A percentile compares a stretch with the other conserved stretches of the same genome.
phyloP scores from a whole-genome alignment of 2,797 vertebrate genomes.

The Leptodactylus fallax region DNA sequence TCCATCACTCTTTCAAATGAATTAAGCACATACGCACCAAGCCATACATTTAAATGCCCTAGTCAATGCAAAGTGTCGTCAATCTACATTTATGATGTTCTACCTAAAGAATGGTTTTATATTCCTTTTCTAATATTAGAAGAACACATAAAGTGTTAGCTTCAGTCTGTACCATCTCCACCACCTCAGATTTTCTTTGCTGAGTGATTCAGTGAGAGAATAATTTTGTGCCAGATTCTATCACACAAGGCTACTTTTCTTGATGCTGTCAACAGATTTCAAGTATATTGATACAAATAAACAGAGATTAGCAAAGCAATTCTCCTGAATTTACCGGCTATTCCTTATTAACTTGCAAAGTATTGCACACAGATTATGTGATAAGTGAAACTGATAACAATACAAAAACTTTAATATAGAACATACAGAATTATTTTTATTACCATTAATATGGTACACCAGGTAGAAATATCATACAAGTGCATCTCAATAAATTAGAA shows the following conservation, averaged over 20 bases:
- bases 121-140: not conserved
- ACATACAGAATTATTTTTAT: no score
- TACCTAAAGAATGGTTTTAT: not conserved
- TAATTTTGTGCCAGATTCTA: not conserved
- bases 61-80: not conserved
- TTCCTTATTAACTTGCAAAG: not conserved
- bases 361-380: not conserved
- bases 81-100: not conserved
- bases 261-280: not conserved
- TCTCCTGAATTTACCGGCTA: not conserved
- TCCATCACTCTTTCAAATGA: not conserved
- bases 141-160: not conserved
- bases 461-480: no score
- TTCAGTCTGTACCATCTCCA: no score
- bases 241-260: constrained; percentile 2
- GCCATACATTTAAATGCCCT: not conserved
- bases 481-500: no score
- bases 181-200: not conserved
- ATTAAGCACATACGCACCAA: not conserved
- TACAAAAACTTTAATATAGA: no score
- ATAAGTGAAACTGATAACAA: no score
- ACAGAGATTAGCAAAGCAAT: not conserved
- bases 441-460: no score
- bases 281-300: not conserved
- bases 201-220: not conserved